Evolutionary conservation across 2,113 vertebrate genomes (phyloP).

Genomic region (Morone saxatilis): DNA sequence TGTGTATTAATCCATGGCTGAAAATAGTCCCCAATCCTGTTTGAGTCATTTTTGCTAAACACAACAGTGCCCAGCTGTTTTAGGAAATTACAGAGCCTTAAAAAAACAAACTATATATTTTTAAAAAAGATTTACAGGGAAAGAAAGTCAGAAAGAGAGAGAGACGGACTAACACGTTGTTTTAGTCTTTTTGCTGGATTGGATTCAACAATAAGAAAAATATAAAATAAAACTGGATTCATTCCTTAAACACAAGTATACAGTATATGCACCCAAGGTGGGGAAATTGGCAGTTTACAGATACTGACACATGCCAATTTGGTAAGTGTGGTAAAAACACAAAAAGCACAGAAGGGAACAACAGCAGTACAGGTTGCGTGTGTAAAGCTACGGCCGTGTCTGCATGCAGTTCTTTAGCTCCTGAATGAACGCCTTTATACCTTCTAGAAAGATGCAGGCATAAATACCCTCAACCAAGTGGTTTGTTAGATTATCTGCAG

Average conservation of each 20-base stretch:
- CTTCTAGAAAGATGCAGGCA: neutral
- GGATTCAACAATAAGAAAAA: neutral
- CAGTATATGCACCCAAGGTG: neutral
- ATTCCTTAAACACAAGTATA: neutral
- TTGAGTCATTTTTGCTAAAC: neutral
- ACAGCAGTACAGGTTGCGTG: neutral
- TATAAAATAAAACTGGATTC: neutral
- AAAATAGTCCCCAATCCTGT: neutral
- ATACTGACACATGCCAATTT: neutral
- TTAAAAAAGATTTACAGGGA: neutral
- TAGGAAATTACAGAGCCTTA: neutral
- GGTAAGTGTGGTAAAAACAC: no score
- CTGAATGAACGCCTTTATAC: conserved; percentile 19
- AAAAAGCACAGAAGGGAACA: neutral
- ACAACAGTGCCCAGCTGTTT: neutral
- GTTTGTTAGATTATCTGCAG: conserved; percentile 32
- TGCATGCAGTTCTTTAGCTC: neutral
- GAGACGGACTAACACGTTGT: neutral
- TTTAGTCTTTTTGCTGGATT: neutral
- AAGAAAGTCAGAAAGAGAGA: neutral
- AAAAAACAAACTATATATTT: neutral
- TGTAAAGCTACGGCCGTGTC: neutral
- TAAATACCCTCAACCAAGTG: neutral
- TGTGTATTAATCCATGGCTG: no score
- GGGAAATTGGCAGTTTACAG: neutral